A percentile compares a stretch with the other conserved stretches of the same genome.
Evolutionary conservation across 2,113 vertebrate species (phyloP).

Genomic region (Ammospiza nelsoni): DNA sequence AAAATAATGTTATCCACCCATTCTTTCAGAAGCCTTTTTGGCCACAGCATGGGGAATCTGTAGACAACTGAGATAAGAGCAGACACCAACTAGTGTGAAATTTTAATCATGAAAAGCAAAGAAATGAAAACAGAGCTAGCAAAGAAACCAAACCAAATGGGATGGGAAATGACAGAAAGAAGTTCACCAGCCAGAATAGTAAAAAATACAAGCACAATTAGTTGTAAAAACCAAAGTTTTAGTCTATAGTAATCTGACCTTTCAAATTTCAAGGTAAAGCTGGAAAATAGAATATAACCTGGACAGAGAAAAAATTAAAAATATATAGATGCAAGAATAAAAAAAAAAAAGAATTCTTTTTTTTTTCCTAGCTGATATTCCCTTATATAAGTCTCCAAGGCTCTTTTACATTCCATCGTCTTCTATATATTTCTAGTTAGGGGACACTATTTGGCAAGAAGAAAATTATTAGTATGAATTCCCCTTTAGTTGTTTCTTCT

Average conservation of each 20-base stretch:
- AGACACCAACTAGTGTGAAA: not conserved
- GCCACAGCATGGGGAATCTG: not conserved
- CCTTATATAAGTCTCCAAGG: not conserved
- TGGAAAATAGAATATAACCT: not conserved
- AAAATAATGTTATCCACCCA: not conserved
- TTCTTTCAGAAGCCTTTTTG: not conserved
- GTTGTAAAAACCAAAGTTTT: not conserved
- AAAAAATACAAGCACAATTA: not conserved
- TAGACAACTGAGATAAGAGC: not conserved
- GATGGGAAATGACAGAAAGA: not conserved
- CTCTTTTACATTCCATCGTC: not conserved
- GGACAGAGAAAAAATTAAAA: not conserved
- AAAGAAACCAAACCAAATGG: not conserved
- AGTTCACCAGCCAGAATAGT: not conserved
- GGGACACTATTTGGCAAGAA: not conserved
- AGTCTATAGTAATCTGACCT: not conserved
- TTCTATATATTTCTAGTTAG: not conserved
- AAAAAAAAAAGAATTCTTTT: no score
- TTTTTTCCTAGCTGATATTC: not conserved
- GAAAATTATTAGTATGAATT: not conserved
- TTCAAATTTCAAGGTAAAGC: not conserved
- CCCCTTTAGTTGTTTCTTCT: not conserved
- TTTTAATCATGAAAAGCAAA: not conserved
- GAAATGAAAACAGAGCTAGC: not conserved
- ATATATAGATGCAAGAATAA: not conserved